phyloP scores from a whole-genome alignment of 2,113 vertebrate species.

The Phylloscopus trochiloides region DNA sequence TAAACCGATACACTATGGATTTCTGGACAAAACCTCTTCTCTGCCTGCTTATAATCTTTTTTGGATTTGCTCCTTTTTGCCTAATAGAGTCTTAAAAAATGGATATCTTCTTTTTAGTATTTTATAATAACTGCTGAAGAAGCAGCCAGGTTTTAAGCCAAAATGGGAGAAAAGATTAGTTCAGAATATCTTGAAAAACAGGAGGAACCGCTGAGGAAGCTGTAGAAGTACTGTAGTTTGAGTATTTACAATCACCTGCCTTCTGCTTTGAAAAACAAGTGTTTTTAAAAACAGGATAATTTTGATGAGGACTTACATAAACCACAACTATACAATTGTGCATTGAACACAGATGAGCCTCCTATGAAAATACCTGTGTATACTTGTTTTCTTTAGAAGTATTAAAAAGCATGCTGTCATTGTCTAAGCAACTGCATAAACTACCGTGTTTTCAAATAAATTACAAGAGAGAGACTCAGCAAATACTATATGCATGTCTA shows the following conservation, averaged over 20 bases:
- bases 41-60: background rate
- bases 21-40: background rate
- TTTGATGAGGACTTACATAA: background rate
- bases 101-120: background rate
- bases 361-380: background rate
- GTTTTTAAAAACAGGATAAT: background rate
- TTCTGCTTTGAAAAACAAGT: background rate
- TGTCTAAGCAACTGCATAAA: background rate
- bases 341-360: background rate
- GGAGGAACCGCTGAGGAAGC: background rate
- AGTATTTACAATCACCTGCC: background rate
- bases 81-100: background rate
- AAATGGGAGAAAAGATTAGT: background rate
- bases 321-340: accelerated
- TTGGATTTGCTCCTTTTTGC: background rate
- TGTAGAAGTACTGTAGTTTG: background rate
- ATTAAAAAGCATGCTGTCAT: background rate
- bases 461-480: background rate
- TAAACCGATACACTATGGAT: background rate
- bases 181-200: background rate
- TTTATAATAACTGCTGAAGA: background rate
- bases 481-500: background rate
- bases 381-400: background rate
- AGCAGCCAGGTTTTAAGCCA: background rate
- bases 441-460: background rate